Evolutionary conservation across 2,888 invertebrate species (phyloP).

Genomic region (Ophioninae sp.): DNA sequence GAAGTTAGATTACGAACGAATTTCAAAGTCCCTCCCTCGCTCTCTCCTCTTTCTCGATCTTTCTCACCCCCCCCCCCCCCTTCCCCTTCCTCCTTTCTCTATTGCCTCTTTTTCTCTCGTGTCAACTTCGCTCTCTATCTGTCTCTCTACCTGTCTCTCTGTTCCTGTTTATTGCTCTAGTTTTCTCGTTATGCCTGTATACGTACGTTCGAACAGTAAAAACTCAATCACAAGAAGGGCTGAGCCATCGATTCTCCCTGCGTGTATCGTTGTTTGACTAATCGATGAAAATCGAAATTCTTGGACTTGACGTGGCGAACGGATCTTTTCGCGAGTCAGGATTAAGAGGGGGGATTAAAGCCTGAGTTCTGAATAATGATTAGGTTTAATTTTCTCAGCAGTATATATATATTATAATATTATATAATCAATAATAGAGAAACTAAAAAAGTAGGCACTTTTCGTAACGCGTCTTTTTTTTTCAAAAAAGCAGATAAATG

Average conservation of each 20-base stretch:
- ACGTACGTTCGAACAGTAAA: neutral
- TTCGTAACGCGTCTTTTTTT: neutral
- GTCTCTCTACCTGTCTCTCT: neutral
- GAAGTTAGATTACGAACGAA: constrained; percentile 75
- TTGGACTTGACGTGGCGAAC: neutral
- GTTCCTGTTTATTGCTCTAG: neutral
- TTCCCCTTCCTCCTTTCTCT: neutral
- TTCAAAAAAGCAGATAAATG: neutral
- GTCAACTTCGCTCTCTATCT: neutral
- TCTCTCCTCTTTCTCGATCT: neutral
- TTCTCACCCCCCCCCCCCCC: no score
- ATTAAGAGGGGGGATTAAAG: no score
- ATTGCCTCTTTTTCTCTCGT: neutral
- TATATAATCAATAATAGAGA: no score
- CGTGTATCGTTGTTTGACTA: neutral
- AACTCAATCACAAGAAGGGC: neutral
- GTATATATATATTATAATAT: no score
- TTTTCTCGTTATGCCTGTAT: neutral
- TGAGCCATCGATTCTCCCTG: neutral
- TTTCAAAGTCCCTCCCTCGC: constrained; percentile 63
- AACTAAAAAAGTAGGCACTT: no score
- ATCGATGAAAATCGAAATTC: neutral
- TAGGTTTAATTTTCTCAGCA: no score
- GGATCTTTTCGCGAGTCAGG: neutral
- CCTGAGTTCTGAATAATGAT: no score